A percentile compares a stretch with the other conserved stretches of the same genome.
phyloP scores from a whole-genome alignment of 2,113 vertebrate species.

The Rhinolophus sinicus region DNA sequence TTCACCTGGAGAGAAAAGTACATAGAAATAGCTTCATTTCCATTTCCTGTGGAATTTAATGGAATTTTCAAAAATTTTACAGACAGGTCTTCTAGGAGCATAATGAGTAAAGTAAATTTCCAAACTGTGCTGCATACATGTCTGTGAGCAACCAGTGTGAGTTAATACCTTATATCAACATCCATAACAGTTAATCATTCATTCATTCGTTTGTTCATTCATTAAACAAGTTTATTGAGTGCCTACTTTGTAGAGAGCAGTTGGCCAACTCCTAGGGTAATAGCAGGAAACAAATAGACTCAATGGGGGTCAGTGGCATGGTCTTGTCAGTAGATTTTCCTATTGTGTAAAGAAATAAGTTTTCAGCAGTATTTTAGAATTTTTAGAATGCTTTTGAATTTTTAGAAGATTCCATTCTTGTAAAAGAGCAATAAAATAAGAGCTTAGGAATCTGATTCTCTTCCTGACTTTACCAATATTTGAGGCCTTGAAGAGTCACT shows the following conservation, averaged over 20 bases:
- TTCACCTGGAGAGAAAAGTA: neutral
- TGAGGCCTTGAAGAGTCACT: neutral
- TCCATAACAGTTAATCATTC: neutral
- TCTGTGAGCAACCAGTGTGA: neutral
- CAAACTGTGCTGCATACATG: neutral
- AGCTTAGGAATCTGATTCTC: neutral
- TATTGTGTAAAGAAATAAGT: neutral
- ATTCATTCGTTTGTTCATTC: neutral
- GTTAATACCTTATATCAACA: neutral
- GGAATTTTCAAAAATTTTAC: slow-evolving; percentile 1
- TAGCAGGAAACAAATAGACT: neutral
- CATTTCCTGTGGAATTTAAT: slow-evolving; percentile 14
- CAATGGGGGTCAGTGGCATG: neutral
- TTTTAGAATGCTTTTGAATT: slow-evolving; percentile 12
- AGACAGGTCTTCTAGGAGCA: neutral
- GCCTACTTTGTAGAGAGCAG: neutral
- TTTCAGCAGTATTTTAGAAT: neutral
- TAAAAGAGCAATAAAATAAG: neutral
- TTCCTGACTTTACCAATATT: neutral
- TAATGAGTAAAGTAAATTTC: neutral
- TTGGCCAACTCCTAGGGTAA: neutral
- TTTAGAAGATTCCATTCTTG: neutral
- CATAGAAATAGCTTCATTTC: neutral
- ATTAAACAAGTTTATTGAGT: neutral
- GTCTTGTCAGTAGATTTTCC: neutral